Base-by-base conservation (phyloP, 2,888 invertebrate species). In the Piscicola geometra region DNA sequence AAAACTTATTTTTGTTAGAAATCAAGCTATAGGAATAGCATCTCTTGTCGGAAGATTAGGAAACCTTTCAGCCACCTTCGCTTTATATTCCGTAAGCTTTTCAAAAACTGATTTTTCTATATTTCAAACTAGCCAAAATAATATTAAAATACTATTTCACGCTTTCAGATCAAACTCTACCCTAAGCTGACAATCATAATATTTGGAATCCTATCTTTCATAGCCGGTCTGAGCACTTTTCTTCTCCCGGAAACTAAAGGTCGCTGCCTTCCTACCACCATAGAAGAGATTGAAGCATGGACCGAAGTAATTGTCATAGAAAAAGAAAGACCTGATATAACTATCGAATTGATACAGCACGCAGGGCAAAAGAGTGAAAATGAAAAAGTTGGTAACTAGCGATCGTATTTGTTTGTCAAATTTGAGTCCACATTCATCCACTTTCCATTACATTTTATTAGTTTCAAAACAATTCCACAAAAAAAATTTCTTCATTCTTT, bases 41-140 rank as follows among this genome's bases (percentile, higher is more conserved):
- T 83, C 84, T 12, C 79, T 83, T 67, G 83, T 82, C 78, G 84
- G 84, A 71, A 82, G 83, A 67, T 56, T 83, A 52, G 84, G 84
- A 30, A 82, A 82, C 76, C 81, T 84, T 71, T 78, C 82, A 21
- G 83, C 84, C 32, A 84, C 84, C 12, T 82, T 83, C 71, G 80
- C 84, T 41, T 41, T 41, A 41, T 41, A 41, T 41, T 5, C 15
- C 9, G 41, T 41, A 41, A 5, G 9, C 15, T 15, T 41, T 41
- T 41, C 15, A 41, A 41, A n/a, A n/a, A n/a, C n/a, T n/a, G n/a
- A n/a, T n/a, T n/a, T 41, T 41, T 41, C 41, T 9, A 15, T 9
- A 9, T 41, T 9, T 41, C 5, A 9, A 41, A 9, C 5, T 41
- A 15, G 15, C 5, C 5, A 9, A 9, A 41, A 41, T 9, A n/a